Percentiles rank a stretch among this genome's conserved stretches.
phyloP scores from a whole-genome alignment of 1,140 invertebrate species.

The Proctacanthus coquilletti region DNA sequence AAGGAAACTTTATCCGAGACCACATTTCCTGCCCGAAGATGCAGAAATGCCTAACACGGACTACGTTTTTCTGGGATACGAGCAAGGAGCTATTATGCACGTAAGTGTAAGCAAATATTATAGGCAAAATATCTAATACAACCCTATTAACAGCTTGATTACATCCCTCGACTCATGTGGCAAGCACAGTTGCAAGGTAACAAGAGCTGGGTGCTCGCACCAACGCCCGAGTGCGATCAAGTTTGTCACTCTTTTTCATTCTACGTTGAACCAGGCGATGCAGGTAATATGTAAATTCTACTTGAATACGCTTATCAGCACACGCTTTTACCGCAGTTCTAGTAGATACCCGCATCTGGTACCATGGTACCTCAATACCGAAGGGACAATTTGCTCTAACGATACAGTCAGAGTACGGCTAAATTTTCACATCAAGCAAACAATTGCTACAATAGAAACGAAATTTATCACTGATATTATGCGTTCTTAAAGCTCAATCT shows the following conservation, averaged over 20 bases:
- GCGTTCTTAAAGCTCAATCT: too few relatives aligned
- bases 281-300: conserved; percentile 50
- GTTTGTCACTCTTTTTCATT: conserved; percentile 58
- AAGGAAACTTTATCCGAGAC: conserved; percentile 57
- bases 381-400: conserved; percentile 76
- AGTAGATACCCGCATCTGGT: conserved; percentile 85
- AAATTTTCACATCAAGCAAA: conserved; percentile 12
- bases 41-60: conserved; percentile 80
- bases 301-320: background rate
- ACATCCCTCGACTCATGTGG: conserved; percentile 83
- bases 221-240: conserved; percentile 76
- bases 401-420: conserved; percentile 85
- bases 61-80: conserved; percentile 88
- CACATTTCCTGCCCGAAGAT: conserved; percentile 75
- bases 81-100: conserved; percentile 84
- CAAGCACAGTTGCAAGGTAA: conserved; percentile 78
- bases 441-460: background rate
- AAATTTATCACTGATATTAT: too few relatives aligned
- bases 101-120: conserved; percentile 45
- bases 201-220: conserved; percentile 74
- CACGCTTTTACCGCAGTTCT: conserved; percentile 39
- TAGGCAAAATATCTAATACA: too few relatives aligned
- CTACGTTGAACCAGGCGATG: conserved; percentile 71
- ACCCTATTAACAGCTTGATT: conserved; percentile 78
- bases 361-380: conserved; percentile 71